Conservation (phyloP, 2,888 invertebrate genomes). For the Ecdyonurus torrentis region DNA sequence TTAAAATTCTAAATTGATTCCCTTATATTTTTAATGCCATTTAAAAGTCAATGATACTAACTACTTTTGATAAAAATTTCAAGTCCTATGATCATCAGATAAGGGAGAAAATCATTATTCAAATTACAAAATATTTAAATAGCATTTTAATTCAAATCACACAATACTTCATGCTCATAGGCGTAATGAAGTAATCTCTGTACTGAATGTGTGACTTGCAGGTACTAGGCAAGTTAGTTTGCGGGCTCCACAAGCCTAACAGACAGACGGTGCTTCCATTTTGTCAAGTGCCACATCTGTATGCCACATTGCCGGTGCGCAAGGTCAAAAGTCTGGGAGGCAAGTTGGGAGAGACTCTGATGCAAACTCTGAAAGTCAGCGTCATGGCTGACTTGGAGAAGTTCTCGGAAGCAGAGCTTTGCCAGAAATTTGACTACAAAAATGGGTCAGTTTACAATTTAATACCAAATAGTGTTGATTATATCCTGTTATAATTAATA, state of each 20-base stretch:
- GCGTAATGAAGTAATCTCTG: no score
- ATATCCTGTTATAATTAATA: no score
- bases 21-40: no score
- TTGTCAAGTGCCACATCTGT: slow-evolving; percentile 45
- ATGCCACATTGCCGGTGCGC: slow-evolving; percentile 50
- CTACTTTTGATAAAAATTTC: no score
- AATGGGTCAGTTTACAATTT: slow-evolving; percentile 58
- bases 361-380: slow-evolving; percentile 51
- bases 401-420: slow-evolving; percentile 53
- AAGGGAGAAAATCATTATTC: no score
- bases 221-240: slow-evolving; percentile 84
- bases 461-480: no score
- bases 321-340: slow-evolving; percentile 88
- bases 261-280: slow-evolving; percentile 81
- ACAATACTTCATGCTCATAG: no score
- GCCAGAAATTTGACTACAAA: slow-evolving; percentile 63
- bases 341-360: slow-evolving; percentile 73
- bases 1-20: no score
- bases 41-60: no score
- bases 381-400: slow-evolving; percentile 63
- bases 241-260: slow-evolving; percentile 82
- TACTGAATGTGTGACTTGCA: slow-evolving; percentile 19
- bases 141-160: no score
- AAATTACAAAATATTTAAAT: background rate
- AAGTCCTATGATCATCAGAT: no score